Evolutionary conservation across 2,888 invertebrate genomes (phyloP), one percentile per base, ranked within the genome.

Genomic region (Pseudococcus viburni): DNA sequence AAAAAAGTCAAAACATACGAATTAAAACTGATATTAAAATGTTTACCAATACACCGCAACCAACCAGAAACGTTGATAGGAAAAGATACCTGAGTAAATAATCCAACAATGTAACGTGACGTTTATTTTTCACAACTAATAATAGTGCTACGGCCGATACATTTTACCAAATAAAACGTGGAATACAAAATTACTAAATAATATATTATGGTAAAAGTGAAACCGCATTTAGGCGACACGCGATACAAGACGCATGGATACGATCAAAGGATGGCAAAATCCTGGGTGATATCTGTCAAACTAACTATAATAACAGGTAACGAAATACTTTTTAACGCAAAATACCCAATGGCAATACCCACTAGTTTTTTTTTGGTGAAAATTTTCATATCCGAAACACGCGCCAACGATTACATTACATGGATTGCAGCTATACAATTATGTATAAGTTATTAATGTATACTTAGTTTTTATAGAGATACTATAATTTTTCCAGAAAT

Each of bases 11-110:
- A 19, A n/a, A 12, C 42, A 19, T 33, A 33, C 19, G 46, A 42
- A 80, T 80, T 80, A 80, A 80, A 80, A 80, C 42, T 80, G 80
- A 42, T 9, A 80, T 80, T 42, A 80, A 80, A 80, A 42, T 80
- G 80, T 80, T 80, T 33, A 42, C 33, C 42, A n/a, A 80, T 42
- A 42, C 42, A 33, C 26, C 33, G 19, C 42, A 80, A 80, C 80
- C 39, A 42, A 42, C 80, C 80, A 80, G 80, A 4, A 80, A 80
- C 80, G 80, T 42, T 46, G 80, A 80, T 80, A 80, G 80, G 33
- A 46, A n/a, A 80, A 42, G 42, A 80, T 33, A 80, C 4, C 80
- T 80, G 80, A 80, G 80, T 42, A 80, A 80, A 80, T 80, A 80
- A 80, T n/a, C 42, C 19, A 80, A 80, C 80, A 42, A 80, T 80